Percentiles rank a stretch among this genome's conserved stretches.
These are phyloP conservation scores for Pristiophorus japonicus DNA, from an alignment of 2,113 vertebrate genomes.

Conservation along the genomic window DNA sequence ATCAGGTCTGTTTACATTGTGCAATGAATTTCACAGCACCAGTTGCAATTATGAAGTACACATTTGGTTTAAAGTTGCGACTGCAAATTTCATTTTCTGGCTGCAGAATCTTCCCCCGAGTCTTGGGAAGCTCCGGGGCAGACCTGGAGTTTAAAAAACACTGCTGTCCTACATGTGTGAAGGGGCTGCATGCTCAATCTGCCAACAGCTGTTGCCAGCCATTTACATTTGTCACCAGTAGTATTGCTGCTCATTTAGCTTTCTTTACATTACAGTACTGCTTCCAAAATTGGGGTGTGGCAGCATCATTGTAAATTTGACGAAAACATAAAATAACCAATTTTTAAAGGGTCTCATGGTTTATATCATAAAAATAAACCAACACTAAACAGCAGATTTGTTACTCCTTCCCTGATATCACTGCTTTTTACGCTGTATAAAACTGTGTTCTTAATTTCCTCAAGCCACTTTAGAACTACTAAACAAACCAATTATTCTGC, in stretches of 20 bases:
- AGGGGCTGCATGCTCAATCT: background rate
- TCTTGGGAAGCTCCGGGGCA: background rate
- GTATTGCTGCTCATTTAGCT: background rate
- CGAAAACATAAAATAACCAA: background rate
- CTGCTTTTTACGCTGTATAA: background rate
- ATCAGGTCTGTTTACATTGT: background rate
- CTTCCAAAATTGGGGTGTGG: background rate
- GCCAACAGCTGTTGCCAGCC: background rate
- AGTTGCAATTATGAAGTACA: background rate
- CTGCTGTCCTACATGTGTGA: background rate
- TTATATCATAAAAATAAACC: background rate
- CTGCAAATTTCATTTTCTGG: background rate
- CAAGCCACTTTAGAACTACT: background rate
- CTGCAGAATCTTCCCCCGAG: background rate
- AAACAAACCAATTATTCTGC: background rate
- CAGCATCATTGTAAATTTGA: background rate
- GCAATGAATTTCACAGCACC: background rate
- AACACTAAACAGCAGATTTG: background rate
- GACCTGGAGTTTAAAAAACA: background rate
- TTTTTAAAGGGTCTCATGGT: background rate
- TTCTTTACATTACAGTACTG: background rate
- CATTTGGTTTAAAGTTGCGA: background rate
- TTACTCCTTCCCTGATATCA: background rate
- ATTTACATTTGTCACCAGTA: background rate
- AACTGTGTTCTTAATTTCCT: background rate